Evolutionary conservation across 2,888 invertebrate species (phyloP), one percentile per base, ranked within the genome.

Genomic region (Meloe dianella): DNA sequence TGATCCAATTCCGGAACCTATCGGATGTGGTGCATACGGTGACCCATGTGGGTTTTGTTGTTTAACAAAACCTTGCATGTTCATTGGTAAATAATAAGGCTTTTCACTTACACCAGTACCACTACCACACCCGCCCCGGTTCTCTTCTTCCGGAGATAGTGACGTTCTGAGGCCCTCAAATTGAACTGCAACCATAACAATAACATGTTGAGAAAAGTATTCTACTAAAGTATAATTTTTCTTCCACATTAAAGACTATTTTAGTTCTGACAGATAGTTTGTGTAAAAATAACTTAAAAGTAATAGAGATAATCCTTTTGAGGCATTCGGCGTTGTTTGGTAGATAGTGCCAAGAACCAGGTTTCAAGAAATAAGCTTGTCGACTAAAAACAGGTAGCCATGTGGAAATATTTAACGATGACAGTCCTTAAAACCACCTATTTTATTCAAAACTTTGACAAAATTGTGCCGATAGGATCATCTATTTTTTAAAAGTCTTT

Each of bases 21-120:
- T 75, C 27, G 79, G 79, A 75, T 82, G 81, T 20, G 79, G 61
- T 14, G 75, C 66, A 62, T 73, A 75, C 56, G 76, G 78, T 29
- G 66, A 38, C 30, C 78, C 76, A 66, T 82, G 83, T 27, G 81
- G 79, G 59, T 74, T 65, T 69, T 74, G 77, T 63, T 77, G 74
- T 69, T 79, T 81, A 61, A 82, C 75, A 71, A 81, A 82, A 59
- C 79, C 80, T 64, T 82, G 80, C 83, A 84, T 82, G 73, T 79
- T 81, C 78, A 81, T 78, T 54, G 66, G 65, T 27, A 66, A 32
- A 61, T 70, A 68, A 61, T 60, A 65, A 24, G 64, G 54, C 35
- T 71, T 71, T 61, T 66, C 71, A 38, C 61, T 63, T 56, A 61
- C 68, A 67, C 68, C 66, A 66, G 64, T 65, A 61, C 32, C 38